These are phyloP conservation scores for Aptenodytes forsteri DNA, from an alignment of 2,113 vertebrate genomes.

Conservation along the genomic window DNA sequence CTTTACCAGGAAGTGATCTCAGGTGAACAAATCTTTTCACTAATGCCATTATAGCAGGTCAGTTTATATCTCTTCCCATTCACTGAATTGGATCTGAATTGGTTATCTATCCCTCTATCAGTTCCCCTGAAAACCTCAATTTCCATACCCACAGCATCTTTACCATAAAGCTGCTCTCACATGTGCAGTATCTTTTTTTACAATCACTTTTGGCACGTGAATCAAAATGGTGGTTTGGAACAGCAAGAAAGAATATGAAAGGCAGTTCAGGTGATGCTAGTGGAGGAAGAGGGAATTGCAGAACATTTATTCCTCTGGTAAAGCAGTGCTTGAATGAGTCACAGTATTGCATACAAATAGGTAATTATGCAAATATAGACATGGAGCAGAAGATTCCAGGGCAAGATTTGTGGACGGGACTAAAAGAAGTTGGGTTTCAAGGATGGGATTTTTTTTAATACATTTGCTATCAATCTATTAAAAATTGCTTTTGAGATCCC, in stretches of 20 bases:
- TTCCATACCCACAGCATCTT: background rate
- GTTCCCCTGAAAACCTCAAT: background rate
- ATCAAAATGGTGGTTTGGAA: background rate
- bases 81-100: background rate
- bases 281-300: background rate
- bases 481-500: background rate
- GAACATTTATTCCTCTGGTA: background rate
- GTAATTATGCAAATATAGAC: background rate
- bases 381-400: background rate
- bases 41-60: background rate
- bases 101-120: background rate
- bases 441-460: background rate
- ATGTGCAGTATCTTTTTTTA: background rate
- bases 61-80: background rate
- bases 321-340: background rate
- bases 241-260: background rate
- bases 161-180: background rate
- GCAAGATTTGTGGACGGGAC: background rate
- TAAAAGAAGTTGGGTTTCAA: background rate
- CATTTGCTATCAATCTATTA: background rate
- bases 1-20: background rate
- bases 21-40: background rate
- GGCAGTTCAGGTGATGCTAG: background rate
- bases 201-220: background rate
- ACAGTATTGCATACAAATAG: background rate